These are phyloP conservation scores for Hypolimnas misippus DNA, from an alignment of 2,888 invertebrate genomes.

Conservation along the genomic window DNA sequence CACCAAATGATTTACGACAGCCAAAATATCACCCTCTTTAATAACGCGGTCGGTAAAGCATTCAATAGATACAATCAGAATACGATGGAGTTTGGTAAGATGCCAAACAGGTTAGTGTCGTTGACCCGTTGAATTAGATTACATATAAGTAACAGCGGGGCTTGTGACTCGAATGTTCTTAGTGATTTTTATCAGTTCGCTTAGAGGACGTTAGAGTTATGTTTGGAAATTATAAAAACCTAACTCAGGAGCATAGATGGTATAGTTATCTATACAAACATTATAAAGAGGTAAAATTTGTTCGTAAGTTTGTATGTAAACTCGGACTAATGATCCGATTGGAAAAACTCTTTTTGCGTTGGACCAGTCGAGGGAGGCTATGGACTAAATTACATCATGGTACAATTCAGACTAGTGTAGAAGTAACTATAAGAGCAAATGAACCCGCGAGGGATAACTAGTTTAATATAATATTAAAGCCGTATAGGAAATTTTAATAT, in stretches of 20 bases:
- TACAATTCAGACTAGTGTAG: no score
- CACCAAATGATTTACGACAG: background rate
- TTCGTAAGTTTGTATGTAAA: no score
- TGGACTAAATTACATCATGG: no score
- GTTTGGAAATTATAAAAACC: background rate
- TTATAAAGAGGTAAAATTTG: background rate
- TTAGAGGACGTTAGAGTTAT: slow-evolving; percentile 25
- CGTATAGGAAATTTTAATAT: background rate
- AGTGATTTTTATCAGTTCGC: slow-evolving; percentile 39
- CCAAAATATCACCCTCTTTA: slow-evolving; percentile 17
- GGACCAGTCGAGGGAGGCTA: no score
- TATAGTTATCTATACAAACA: background rate
- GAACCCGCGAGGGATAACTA: no score
- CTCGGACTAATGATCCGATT: no score
- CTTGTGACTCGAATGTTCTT: slow-evolving; percentile 43
- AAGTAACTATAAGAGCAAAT: no score
- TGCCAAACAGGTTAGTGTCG: slow-evolving; percentile 51
- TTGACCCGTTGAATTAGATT: slow-evolving; percentile 50
- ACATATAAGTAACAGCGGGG: slow-evolving; percentile 45
- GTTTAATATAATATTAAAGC: no score
- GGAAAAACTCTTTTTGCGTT: no score
- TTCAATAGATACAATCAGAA: slow-evolving; percentile 37
- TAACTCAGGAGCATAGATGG: background rate
- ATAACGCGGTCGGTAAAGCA: slow-evolving; percentile 5
- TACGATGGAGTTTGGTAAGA: slow-evolving; percentile 46